Evolutionary conservation across 1,140 invertebrate genomes (phyloP).

Genomic region (Drosophila kepulauana): DNA sequence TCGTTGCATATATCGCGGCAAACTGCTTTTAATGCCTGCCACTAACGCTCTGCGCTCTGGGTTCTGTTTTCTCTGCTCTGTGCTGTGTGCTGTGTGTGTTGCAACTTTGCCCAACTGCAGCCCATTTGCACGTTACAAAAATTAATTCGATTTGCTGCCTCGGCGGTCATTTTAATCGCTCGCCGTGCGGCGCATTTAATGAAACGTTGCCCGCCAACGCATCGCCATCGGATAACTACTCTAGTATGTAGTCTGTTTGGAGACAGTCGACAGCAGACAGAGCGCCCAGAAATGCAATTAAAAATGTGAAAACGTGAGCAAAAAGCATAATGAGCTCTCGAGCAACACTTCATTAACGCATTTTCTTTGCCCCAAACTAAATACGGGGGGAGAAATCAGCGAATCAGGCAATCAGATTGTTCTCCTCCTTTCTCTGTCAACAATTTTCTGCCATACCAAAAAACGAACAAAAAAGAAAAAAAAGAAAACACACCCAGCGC

Average conservation of each 20-base stretch:
- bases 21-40: slow-evolving; percentile 40
- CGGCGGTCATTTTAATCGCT: slow-evolving; percentile 82
- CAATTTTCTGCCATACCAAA: background rate
- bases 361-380: slow-evolving; percentile 52
- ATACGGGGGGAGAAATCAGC: background rate
- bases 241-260: slow-evolving; percentile 32
- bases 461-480: background rate
- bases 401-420: slow-evolving; percentile 18
- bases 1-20: slow-evolving; percentile 29
- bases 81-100: background rate
- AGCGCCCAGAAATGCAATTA: slow-evolving; percentile 65
- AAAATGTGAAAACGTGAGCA: slow-evolving; percentile 79
- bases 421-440: too few relatives aligned
- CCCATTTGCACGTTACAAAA: slow-evolving; percentile 83
- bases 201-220: slow-evolving; percentile 53
- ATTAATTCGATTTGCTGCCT: slow-evolving; percentile 84
- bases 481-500: slow-evolving; percentile 2
- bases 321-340: slow-evolving; percentile 79
- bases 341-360: slow-evolving; percentile 80
- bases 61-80: too few relatives aligned
- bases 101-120: slow-evolving; percentile 35
- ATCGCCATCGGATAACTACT: slow-evolving; percentile 5
- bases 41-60: background rate
- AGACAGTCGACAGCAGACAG: slow-evolving; percentile 26
- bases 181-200: slow-evolving; percentile 74